Conservation (phyloP, 1,140 invertebrate species). For the Drosophila pruinosa region DNA sequence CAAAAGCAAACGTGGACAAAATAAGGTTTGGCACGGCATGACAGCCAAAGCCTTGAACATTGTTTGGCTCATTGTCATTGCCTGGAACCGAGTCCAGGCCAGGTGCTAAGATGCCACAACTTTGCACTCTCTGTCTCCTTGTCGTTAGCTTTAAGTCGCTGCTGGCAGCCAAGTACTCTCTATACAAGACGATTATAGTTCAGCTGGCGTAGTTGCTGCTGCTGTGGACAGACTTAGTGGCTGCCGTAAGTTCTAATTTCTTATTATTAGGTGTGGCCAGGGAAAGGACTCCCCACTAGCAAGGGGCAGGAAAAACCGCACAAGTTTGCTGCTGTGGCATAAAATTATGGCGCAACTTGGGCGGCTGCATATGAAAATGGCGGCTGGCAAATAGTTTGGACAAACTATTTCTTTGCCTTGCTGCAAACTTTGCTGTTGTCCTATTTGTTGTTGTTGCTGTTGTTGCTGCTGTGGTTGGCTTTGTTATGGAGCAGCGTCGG, state of each 20-base stretch:
- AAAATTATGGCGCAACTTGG: slow-evolving; percentile 78
- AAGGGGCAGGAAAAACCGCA: slow-evolving; percentile 43
- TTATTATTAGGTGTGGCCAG: slow-evolving; percentile 76
- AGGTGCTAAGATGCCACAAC: slow-evolving; percentile 42
- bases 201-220: slow-evolving; percentile 26
- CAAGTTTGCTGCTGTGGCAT: slow-evolving; percentile 74
- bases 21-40: too few relatives aligned
- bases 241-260: slow-evolving; percentile 81
- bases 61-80: slow-evolving; percentile 22
- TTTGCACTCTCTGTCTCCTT: slow-evolving; percentile 4
- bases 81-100: not conserved
- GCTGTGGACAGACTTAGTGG: slow-evolving; percentile 76
- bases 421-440: slow-evolving; percentile 20
- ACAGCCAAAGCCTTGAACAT: slow-evolving; percentile 22
- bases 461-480: slow-evolving; percentile 61
- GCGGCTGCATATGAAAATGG: slow-evolving; percentile 75
- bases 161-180: too few relatives aligned
- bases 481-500: slow-evolving; percentile 55
- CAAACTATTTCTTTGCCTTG: slow-evolving; percentile 72
- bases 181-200: slow-evolving; percentile 72
- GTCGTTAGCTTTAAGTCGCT: slow-evolving; percentile 69
- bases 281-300: too few relatives aligned
- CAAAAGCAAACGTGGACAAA: too few relatives aligned
- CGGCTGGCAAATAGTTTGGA: slow-evolving; percentile 72
- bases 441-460: not conserved